These are phyloP conservation scores for Bruchidius siliquastri DNA, from an alignment of 2,888 invertebrate species.

Conservation along the genomic window DNA sequence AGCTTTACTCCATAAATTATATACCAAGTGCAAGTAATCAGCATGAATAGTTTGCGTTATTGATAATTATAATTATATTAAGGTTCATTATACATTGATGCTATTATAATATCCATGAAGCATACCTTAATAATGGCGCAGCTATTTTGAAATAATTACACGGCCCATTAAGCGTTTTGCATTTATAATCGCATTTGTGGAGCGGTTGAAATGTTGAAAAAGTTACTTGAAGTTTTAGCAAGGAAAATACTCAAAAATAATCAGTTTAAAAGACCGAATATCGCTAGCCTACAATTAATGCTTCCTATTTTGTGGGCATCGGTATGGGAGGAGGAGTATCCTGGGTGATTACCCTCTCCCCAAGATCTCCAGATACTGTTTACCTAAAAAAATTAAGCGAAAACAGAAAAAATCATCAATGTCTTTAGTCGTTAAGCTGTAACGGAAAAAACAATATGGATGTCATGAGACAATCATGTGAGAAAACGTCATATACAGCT, in stretches of 20 bases:
- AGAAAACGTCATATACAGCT: too few relatives aligned
- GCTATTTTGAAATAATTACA: neutral
- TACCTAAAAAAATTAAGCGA: too few relatives aligned
- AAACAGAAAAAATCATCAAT: too few relatives aligned
- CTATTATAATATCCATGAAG: neutral
- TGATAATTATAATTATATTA: neutral
- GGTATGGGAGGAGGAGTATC: too few relatives aligned
- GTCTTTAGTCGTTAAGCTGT: too few relatives aligned
- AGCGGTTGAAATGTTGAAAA: neutral
- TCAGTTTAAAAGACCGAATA: neutral
- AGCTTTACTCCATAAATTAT: neutral
- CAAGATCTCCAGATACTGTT: too few relatives aligned
- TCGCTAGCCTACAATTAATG: too few relatives aligned
- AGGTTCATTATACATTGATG: neutral
- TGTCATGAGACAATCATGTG: too few relatives aligned
- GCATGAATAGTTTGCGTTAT: neutral
- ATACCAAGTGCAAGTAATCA: neutral
- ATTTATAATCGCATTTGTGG: neutral
- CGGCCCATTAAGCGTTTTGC: neutral
- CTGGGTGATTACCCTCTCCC: too few relatives aligned
- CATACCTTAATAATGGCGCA: neutral
- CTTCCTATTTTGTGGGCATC: too few relatives aligned
- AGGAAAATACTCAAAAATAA: neutral
- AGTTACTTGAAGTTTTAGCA: neutral
- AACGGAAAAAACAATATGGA: too few relatives aligned